Base-by-base conservation (phyloP, 2,888 invertebrate species). In the Drosophila emarginata region DNA sequence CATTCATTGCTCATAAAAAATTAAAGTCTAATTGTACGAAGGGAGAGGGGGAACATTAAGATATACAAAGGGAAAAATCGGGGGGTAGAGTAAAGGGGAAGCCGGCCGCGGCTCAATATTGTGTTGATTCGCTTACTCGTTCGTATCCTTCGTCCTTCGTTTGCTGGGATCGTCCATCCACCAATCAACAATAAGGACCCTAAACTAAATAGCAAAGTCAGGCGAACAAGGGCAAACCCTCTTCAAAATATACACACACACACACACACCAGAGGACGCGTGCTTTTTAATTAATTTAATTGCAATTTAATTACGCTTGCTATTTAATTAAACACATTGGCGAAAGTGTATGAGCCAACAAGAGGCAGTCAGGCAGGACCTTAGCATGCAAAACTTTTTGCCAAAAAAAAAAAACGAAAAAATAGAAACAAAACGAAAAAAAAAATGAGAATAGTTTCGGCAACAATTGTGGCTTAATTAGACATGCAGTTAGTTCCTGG, bases 271-370 rank as follows among this genome's bases (percentile, higher is more conserved):
- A 36, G 21, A 40, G 62, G 50, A 78, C 79, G 89, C 80, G 79
- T 87, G 86, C 89, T 89, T 88, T 83, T 85, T 90, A 89, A 89
- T 90, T 90, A 89, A 90, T 88, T 87, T 90, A 88, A 88, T 88
- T 90, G 89, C 78, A 69, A 88, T 89, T 89, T 88, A 88, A 88
- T 88, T 88, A 90, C 89, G 83, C 89, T 87, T 83, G 89, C 88
- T 85, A 89, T 89, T 88, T 89, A 90, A 88, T 90, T 87, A 88
- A 89, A 85, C 79, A 83, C 82, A 87, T 88, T 85, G 86, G 72
- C 75, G 80, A 75, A 87, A 62, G 68, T 69, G 60, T 76, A 75
- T 63, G 61, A 77, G 72, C 71, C 15, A 45, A 45, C 40, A 9
- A 18, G 45, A 18, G 45, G 45, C 18, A 21, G 45, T 18, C 18